Base-by-base conservation (phyloP, 2,797 vertebrate species). In the Paguma larvata region DNA sequence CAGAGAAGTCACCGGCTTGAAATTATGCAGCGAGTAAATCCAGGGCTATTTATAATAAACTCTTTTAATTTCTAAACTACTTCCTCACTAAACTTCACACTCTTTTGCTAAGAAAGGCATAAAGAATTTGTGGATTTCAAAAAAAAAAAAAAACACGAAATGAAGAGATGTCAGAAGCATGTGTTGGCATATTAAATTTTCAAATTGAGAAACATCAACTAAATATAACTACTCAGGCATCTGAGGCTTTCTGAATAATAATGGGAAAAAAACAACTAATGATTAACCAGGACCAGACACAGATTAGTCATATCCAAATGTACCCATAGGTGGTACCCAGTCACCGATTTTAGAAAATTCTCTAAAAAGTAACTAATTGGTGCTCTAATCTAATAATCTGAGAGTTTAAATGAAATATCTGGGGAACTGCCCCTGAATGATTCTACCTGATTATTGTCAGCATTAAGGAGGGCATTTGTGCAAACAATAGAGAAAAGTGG, bases 191-290 rank as follows among this genome's bases (percentile, higher is more conserved):
- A 88, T 38, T 73, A 34, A 59, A 62, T 21, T 84, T 95, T 86
- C 80, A 92, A 46, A 53, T 8, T 53, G 88, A 91, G 65, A 96
- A 89, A 85, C 41, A 70, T 46, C 70, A 96, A 87, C 95, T 92
- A 94, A 85, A 11, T 0, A 0, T 3, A 10, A 51, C 72, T 85
- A 88, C 51, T 78, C 48, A 95, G 77, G 88, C 72, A 98, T 95
- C 94, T 97, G 86, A 89, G 94, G 19, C 80, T 96, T 68, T 85
- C 75, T 90, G 65, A 92, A 82, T 84, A 44, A 93, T 19, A 94
- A 44, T 46, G 56, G 21, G 56, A 1, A 1, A 9, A n/a, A 8
- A 27, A 41, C 15, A 56, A 13, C 4, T 27, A 34, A 44, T 14
- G 18, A 70, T 83, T n/a, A 93, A 38, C 70, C 94, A 67, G 96